Base-by-base conservation (phyloP, 2,888 invertebrate species). In the Clostera curtula region DNA sequence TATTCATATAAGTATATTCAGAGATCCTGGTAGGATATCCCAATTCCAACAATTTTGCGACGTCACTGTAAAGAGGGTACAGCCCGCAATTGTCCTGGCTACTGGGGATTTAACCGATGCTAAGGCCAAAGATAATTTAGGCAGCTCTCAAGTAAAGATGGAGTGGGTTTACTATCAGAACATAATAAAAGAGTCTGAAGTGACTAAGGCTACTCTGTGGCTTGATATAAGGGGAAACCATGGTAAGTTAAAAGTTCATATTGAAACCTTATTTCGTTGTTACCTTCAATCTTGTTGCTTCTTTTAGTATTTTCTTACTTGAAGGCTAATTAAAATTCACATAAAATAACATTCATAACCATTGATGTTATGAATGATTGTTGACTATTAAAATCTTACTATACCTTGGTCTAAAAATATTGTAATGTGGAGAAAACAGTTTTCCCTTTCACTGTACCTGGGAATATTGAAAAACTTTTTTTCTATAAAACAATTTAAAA, bases 91-190 rank as follows among this genome's bases (percentile, higher is more conserved):
- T 33, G 94, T 96, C 10, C 73, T 96, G 33, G 94, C 93, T 3
- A 91, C 94, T 31, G 96, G 96, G 19, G 96, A 96, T 68, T 75
- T 96, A 31, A 95, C 95, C 7, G 96, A 96, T 86, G 95, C 95
- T 3, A 95, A 93, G 73, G 88, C 89, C 7, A 82, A 80, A 48
- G 91, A 94, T 66, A 87, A 89, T 45, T 87, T 93, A 56, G 94
- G 94, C 6, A 95, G 96, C 8, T 86, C 86, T 19, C 96, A 96
- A 74, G 89, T 89, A 43, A 76, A 89, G 47, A 88, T 88, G 38
- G 96, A 97, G 76, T 97, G 96, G 96, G 66, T 88, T 38, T 86
- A 88, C 47, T 97, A 96, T 63, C 83, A 87, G 45, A 85, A 88
- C 51, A 85, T 91, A 36, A 77, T 96, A 15, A 77, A 87, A 24